These are phyloP conservation scores for Zygothrica quintamaculata DNA, from an alignment of 2,888 invertebrate species.

Conservation along the genomic window DNA sequence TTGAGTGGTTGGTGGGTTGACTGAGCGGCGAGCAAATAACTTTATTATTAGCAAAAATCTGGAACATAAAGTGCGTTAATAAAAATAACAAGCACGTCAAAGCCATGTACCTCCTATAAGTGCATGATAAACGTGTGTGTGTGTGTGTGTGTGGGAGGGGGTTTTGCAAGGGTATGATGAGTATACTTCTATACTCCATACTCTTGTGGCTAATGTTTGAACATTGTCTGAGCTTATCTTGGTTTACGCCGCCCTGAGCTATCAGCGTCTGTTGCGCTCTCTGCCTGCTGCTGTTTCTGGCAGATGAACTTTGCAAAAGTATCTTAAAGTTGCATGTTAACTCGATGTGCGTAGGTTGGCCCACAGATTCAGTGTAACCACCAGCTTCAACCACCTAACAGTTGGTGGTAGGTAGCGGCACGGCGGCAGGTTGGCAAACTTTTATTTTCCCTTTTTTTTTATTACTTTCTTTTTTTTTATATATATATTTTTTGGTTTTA, in stretches of 20 bases:
- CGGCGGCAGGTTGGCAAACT: slow-evolving; percentile 57
- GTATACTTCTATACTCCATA: no score
- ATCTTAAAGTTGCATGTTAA: slow-evolving; percentile 75
- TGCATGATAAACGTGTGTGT: no score
- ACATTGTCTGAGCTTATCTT: slow-evolving; percentile 69
- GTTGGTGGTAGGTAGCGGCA: slow-evolving; percentile 7
- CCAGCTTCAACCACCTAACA: no score
- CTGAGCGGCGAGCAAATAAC: slow-evolving; percentile 39
- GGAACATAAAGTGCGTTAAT: slow-evolving; percentile 59
- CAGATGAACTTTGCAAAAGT: slow-evolving; percentile 69
- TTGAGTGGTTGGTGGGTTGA: not conserved
- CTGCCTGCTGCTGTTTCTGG: slow-evolving; percentile 14
- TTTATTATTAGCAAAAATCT: slow-evolving; percentile 55
- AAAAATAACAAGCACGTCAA: slow-evolving; percentile 70
- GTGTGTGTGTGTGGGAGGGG: no score
- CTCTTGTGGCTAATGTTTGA: slow-evolving; percentile 67
- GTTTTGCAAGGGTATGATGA: no score
- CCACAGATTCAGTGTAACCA: slow-evolving; percentile 7
- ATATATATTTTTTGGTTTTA: no score
- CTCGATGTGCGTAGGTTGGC: slow-evolving; percentile 62
- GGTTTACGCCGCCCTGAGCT: slow-evolving; percentile 56
- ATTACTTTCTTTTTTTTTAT: no score
- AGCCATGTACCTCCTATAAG: slow-evolving; percentile 21
- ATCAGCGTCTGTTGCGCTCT: slow-evolving; percentile 23
- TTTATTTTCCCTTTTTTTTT: no score